These are phyloP conservation scores for Anthoscopus minutus DNA, from an alignment of 2,113 vertebrate species.

Conservation along the genomic window DNA sequence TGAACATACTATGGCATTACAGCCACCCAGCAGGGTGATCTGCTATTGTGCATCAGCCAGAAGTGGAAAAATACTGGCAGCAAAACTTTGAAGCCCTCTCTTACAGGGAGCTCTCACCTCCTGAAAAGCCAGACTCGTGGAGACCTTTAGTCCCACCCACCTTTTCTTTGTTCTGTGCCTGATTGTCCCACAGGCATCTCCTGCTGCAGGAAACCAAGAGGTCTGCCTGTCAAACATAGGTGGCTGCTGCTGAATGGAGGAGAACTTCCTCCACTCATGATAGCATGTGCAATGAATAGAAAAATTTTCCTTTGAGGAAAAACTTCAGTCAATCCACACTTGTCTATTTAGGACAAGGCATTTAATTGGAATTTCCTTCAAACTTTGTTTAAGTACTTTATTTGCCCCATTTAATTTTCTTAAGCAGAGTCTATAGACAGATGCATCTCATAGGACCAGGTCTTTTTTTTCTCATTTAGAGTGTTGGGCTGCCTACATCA, in stretches of 20 bases:
- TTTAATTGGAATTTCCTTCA: conserved; percentile 2
- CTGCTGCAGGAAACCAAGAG: background rate
- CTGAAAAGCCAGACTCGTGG: background rate
- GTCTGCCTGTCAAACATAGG: background rate
- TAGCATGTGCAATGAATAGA: background rate
- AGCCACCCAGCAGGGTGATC: background rate
- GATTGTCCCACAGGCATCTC: background rate
- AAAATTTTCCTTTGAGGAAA: background rate
- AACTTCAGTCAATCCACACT: background rate
- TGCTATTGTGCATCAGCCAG: background rate
- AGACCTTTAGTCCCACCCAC: background rate
- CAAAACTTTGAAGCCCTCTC: background rate
- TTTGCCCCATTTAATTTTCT: conserved; percentile 27
- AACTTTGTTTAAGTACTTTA: background rate
- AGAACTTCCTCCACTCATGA: background rate
- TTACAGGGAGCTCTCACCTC: background rate
- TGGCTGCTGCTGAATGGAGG: background rate
- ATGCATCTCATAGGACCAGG: background rate
- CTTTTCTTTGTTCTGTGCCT: background rate
- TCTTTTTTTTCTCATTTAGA: background rate
- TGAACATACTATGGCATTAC: background rate
- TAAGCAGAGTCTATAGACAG: background rate
- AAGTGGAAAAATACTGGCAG: background rate
- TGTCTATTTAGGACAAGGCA: background rate
- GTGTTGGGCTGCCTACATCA: background rate